Percentiles rank a stretch among this genome's conserved stretches.
Conservation (phyloP, 2,113 vertebrate species). For the Tragelaphus imberbis region DNA sequence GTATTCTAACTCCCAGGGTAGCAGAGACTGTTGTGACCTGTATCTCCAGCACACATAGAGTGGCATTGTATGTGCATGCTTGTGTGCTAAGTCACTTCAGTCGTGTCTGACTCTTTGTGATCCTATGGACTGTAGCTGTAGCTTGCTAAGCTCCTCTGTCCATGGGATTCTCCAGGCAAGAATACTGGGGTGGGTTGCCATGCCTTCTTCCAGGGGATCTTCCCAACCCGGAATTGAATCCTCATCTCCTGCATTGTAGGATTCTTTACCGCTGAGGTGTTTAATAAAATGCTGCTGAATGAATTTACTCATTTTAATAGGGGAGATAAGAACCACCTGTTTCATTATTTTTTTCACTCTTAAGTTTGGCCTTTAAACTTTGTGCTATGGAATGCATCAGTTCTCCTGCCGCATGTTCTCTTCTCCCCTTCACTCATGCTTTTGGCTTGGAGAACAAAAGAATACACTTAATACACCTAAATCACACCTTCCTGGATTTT, state of each 20-base stretch:
- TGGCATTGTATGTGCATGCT: background rate
- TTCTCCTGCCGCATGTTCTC: background rate
- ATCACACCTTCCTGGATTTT: background rate
- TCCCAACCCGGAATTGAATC: background rate
- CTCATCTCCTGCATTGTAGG: background rate
- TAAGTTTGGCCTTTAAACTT: background rate
- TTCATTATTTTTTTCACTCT: background rate
- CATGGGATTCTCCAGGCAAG: background rate
- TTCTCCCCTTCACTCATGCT: background rate
- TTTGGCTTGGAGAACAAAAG: slow-evolving; percentile 1
- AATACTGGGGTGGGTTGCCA: background rate
- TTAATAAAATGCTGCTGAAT: background rate
- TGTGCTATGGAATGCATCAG: background rate
- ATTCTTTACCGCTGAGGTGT: background rate
- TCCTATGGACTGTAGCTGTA: background rate
- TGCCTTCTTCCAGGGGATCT: background rate
- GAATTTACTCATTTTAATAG: background rate
- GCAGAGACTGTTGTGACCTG: background rate
- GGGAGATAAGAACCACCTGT: background rate
- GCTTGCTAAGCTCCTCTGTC: background rate
- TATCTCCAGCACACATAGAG: background rate
- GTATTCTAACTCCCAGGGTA: background rate
- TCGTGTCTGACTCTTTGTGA: background rate
- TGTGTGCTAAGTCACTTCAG: background rate
- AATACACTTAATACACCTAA: background rate